Evolutionary conservation across 2,888 invertebrate species (phyloP), one percentile per base, ranked within the genome.

Genomic region (Lacanobia wlatinum): DNA sequence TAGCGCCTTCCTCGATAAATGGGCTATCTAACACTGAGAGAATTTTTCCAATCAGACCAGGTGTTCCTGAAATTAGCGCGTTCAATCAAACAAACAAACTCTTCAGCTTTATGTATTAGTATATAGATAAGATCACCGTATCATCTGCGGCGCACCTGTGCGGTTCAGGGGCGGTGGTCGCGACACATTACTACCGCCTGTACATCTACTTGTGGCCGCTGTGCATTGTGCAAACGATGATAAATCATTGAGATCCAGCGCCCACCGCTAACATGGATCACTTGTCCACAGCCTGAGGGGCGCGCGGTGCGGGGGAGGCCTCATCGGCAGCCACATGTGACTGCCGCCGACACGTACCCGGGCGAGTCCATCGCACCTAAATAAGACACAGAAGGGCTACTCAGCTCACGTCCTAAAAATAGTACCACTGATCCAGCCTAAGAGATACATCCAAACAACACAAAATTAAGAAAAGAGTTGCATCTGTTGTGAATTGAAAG

Each of bases 241-340:
- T 71, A 52, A 43, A 62, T 73, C 58, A 71, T 63, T 23, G 6
- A 52, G 58, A 63, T 40, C 72, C 72, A 43, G 62, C 12, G 46
- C 50, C 21, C 12, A 21, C 55, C 18, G 18, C 18, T 28, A 52
- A 63, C 58, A 63, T 23, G 34, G 50, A 71, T 61, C 56, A 52
- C 62, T 52, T 16, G 43, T 50, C 43, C 34, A 34, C 16, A 23
- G 28, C 58, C 43, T 12, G n/a, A 10, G 12, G 38, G 55, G 48
- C 0, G 12, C 6, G 23, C 23, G 10, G 12, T 1, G 28, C n/a
- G 18, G 28, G 7, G 4, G 9, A 4, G 9, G 9, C 28, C 28
- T 60, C 73, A 28, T 72, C 73, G 52, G 43, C 18, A 52, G 21
- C 50, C 73, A 64, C 73, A 63, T 72, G 63, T 14, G 72, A 46